Evolutionary conservation across 2,797 vertebrate species (phyloP).

Genomic region (Crenichthys baileyi): DNA sequence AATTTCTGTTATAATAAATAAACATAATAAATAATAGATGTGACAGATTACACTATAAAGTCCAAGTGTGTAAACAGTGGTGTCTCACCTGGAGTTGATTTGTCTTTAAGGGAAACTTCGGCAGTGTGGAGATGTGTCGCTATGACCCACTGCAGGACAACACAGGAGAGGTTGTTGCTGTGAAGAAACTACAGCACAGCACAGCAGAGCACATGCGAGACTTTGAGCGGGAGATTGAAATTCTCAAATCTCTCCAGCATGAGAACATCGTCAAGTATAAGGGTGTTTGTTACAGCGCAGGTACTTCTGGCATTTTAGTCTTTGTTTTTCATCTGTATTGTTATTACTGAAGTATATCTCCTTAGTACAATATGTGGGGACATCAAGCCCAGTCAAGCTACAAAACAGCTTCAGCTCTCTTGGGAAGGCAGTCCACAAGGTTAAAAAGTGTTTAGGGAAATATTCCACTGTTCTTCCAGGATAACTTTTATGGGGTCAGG

Average conservation of each 20-base stretch:
- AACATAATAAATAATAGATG: background rate
- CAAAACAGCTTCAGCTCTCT: too few relatives aligned
- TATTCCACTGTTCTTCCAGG: too few relatives aligned
- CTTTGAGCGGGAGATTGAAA: constrained; percentile 97
- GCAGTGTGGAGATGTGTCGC: constrained; percentile 97
- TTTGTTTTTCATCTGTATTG: background rate
- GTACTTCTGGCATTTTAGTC: constrained; percentile 59
- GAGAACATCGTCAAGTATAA: constrained; percentile 99
- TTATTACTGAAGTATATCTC: background rate
- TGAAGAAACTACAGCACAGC: constrained; percentile 97
- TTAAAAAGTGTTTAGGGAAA: too few relatives aligned
- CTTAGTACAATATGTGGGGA: too few relatives aligned
- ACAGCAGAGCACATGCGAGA: constrained; percentile 93
- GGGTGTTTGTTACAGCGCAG: constrained; percentile 96
- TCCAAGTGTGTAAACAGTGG: background rate
- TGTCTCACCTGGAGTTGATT: background rate
- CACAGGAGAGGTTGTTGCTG: constrained; percentile 96
- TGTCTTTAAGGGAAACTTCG: constrained; percentile 91
- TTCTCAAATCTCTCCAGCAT: constrained; percentile 95
- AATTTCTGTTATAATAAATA: background rate
- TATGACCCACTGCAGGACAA: constrained; percentile 96
- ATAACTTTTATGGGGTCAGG: too few relatives aligned
- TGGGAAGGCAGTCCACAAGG: too few relatives aligned
- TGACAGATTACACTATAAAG: background rate
- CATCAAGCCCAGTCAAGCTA: background rate